Evolutionary conservation across 1,140 invertebrate species (phyloP), one percentile per base, ranked within the genome.

Genomic region (Galleria mellonella): DNA sequence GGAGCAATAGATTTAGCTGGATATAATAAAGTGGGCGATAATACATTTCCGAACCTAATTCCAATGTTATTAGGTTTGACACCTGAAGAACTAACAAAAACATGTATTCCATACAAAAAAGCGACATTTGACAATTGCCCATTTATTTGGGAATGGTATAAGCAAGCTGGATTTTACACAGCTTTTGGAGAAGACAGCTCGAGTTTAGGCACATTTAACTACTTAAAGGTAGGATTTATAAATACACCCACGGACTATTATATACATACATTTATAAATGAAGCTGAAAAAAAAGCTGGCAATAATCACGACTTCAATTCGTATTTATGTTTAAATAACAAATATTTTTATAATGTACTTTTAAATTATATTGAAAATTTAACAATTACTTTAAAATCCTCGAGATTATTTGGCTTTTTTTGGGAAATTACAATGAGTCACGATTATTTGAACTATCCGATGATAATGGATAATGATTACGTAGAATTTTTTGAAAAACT

Each of bases 191-290:
- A 97, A 85, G 95, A 97, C 70, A 89, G 90, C 0, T 68, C 82
- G 0, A 55, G 32, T 11, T 91, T 95, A 27, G 91, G 91, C 9
- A 92, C 92, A 0, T 97, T 96, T 58, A 95, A 95, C 75, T 95
- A 93, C 65, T 52, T 89, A 0, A 93, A 91, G 60, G 72, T 81
- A 27, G 95, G 95, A 1, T 97, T 97, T 72, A 73, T 88, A 8
- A 79, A 90, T 6, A 90, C 89, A 11, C 94, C 96, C 0, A 94
- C 92, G 0, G 93, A 96, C 69, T 96, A 94, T 62, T 96, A 95
- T 58, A 78, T 92, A 17, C 82, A 94, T 28, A 92, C 93, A 0
- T 94, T 94, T 67, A 89, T 93, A 43, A 60, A 70, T 43, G 65
- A 90, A 30, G 89, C 89, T 4, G 89, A 90, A 5, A 89, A 1